Percentiles rank a stretch among this genome's conserved stretches.
phyloP scores from a whole-genome alignment of 2,113 vertebrate species.

The Hystrix brachyura region DNA sequence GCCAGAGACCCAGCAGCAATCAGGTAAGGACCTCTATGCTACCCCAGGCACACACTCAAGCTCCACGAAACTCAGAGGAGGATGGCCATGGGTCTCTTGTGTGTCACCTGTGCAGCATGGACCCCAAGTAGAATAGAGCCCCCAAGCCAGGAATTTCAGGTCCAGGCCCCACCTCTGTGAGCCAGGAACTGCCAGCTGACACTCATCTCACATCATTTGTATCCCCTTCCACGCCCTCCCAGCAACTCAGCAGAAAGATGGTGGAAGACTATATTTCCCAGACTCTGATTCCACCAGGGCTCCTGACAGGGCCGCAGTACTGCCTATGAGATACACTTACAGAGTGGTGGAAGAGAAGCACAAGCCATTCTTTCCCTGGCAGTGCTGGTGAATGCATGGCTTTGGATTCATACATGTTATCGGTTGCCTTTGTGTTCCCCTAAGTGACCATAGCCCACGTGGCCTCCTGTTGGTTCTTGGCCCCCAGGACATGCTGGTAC shows the following conservation, averaged over 20 bases:
- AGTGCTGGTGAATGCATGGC: not conserved
- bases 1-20: not conserved
- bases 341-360: not conserved
- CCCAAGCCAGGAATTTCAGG: not conserved
- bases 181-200: not conserved
- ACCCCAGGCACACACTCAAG: not conserved
- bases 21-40: not conserved
- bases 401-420: not conserved
- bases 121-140: not conserved
- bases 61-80: not conserved
- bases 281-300: not conserved
- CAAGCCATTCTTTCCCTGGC: not conserved
- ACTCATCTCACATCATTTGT: not conserved
- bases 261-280: not conserved
- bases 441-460: not conserved
- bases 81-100: not conserved
- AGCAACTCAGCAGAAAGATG: not conserved
- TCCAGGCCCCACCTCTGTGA: not conserved
- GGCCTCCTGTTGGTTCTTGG: conserved; percentile 52
- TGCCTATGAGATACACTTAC: not conserved
- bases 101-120: not conserved
- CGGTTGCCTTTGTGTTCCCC: not conserved
- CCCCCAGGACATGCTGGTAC: not conserved
- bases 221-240: not conserved
- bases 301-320: not conserved